Percentiles rank a stretch among this genome's conserved stretches.
Conservation (phyloP, 1,140 invertebrate genomes). For the Saxidomus purpurata region DNA sequence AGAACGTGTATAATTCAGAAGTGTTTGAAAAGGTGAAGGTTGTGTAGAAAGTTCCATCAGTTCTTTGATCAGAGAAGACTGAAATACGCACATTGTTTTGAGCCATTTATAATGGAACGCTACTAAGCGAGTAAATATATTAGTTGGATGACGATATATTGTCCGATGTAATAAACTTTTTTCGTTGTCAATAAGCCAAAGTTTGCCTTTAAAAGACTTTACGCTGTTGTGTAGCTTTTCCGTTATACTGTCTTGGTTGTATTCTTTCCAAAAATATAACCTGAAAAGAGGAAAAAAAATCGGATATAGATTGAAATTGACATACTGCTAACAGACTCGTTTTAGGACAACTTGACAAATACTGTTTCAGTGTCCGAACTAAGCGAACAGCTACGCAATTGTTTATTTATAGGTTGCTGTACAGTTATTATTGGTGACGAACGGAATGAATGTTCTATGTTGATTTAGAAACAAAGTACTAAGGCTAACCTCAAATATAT, state of each 20-base stretch:
- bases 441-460: no score
- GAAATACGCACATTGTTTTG: not conserved
- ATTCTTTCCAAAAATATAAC: not conserved
- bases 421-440: no score
- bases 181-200: not conserved
- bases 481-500: no score
- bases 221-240: not conserved
- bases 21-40: not conserved
- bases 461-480: no score
- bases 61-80: not conserved
- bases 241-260: not conserved
- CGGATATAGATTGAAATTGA: no score
- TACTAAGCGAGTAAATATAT: not conserved
- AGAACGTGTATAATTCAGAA: not conserved
- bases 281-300: not conserved
- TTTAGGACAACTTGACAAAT: no score
- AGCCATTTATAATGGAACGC: not conserved
- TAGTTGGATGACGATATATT: not conserved
- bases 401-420: no score
- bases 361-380: no score
- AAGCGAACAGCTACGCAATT: no score
- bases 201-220: not conserved
- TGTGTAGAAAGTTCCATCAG: not conserved
- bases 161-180: not conserved
- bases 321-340: no score